These are phyloP conservation scores for Drosophila formosana DNA, from an alignment of 2,888 invertebrate genomes.

Conservation along the genomic window DNA sequence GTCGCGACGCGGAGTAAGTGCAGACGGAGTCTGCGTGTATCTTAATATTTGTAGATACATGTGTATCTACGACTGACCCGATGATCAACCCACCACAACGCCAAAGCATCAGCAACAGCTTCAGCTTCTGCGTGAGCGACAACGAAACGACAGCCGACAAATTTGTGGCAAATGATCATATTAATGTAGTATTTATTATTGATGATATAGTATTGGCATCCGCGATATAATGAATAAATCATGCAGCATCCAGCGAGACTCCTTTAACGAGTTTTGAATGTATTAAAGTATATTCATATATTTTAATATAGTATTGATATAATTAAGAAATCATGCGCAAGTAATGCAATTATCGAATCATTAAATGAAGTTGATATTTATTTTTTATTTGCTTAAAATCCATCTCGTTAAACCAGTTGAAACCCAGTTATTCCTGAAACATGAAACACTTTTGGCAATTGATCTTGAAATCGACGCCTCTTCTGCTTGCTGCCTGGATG, in stretches of 20 bases:
- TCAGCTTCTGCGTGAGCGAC: constrained; percentile 6
- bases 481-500: constrained; percentile 44
- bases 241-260: too few species aligned
- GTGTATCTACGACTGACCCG: constrained; percentile 52
- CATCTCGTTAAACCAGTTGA: constrained; percentile 38
- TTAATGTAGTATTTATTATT: too few species aligned
- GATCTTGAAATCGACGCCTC: constrained; percentile 28
- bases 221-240: too few species aligned
- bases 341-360: too few species aligned
- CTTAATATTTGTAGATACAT: constrained; percentile 21
- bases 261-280: too few species aligned
- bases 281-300: too few species aligned
- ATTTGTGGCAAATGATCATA: constrained; percentile 49
- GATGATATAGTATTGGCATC: too few species aligned
- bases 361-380: background rate
- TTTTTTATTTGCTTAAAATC: background rate
- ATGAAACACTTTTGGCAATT: constrained; percentile 15
- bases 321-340: too few species aligned
- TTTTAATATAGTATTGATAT: too few species aligned
- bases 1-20: constrained; percentile 7
- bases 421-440: constrained; percentile 36
- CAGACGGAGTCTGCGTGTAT: constrained; percentile 42
- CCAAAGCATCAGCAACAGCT: constrained; percentile 6
- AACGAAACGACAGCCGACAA: constrained; percentile 57
- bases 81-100: constrained; percentile 42